Conservation (phyloP, 2,797 vertebrate species). For the Rhinichthys osculus region DNA sequence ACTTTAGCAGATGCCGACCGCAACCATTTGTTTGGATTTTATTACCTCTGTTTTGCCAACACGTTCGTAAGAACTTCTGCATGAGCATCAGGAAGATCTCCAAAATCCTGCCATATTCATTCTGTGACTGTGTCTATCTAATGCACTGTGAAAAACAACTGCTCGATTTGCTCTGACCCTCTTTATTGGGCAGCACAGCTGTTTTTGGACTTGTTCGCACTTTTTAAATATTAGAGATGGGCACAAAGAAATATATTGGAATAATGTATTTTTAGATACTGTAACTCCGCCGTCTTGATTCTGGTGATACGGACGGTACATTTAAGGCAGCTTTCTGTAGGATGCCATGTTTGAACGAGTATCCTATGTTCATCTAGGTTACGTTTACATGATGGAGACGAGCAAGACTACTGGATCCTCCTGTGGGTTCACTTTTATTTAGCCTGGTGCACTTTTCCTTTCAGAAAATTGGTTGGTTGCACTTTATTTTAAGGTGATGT, state of each 20-base stretch:
- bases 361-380: slow-evolving; percentile 39
- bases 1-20: neutral
- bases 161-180: slow-evolving; percentile 58
- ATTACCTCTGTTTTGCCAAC: slow-evolving; percentile 52
- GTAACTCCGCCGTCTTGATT: slow-evolving; percentile 58
- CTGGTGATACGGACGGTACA: slow-evolving; percentile 49
- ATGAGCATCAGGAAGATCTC: slow-evolving; percentile 64
- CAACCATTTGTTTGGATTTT: slow-evolving; percentile 49
- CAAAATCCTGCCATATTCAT: slow-evolving; percentile 47
- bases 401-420: slow-evolving; percentile 46
- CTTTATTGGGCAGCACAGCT: slow-evolving; percentile 36
- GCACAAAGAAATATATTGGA: slow-evolving; percentile 60
- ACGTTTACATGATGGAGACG: slow-evolving; percentile 51
- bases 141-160: slow-evolving; percentile 75
- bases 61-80: slow-evolving; percentile 52
- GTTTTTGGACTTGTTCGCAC: slow-evolving; percentile 16
- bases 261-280: slow-evolving; percentile 38
- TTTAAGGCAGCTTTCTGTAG: slow-evolving; percentile 74
- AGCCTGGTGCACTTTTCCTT: neutral
- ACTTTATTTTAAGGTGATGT: too few species aligned
- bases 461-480: too few species aligned
- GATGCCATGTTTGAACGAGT: slow-evolving; percentile 29
- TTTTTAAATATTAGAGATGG: slow-evolving; percentile 47
- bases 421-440: slow-evolving; percentile 30
- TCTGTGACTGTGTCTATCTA: slow-evolving; percentile 59